Base-by-base conservation (phyloP, 1,140 invertebrate species). In the Atta colombica region DNA sequence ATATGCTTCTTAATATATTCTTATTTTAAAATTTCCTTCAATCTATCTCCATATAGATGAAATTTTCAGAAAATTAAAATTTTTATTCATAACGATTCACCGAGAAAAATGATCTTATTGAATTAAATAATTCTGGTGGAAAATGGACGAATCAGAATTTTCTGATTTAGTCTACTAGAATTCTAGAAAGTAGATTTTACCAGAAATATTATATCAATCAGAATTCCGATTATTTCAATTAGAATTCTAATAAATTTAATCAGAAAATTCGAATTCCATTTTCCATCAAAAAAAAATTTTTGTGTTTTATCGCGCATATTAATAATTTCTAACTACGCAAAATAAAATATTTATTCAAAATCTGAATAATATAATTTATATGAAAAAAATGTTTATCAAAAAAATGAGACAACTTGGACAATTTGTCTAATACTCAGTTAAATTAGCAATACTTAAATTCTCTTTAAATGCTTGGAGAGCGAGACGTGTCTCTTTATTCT, bases 291-390 rank as follows among this genome's bases (percentile, higher is more conserved):
- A 35, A 35, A 5, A 35, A 35, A 35, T 35, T 35, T 35, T 35
- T 35, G 0, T 35, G 6, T 35, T 31, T 45, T 21, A 31, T 63
- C 14, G 60, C 12, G 16, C n/a, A 14, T 16, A 18, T 16, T 12
- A 75, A 75, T 75, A 74, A 58, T 74, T 77, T 77, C 1, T 35
- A 68, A 68, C 35, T 45, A 21, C 10, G 3, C 31, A 0, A 0
- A 45, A 45, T 68, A 45, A 25, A 68, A 68, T 68, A 39, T 66
- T 10, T 63, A 63, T 63, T 63, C 28, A 18, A 65, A 18, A 39
- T 65, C 16, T 8, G 35, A 55, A 55, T 74, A 35, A 39, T 39
- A 39, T 55, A 4, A 12, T 58, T 6, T 25, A 58, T 58, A 58
- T 16, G n/a, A 39, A 8, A 35, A 35, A 35, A 55, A 31, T 39